phyloP scores from a whole-genome alignment of 2,888 invertebrate species.

The Cordilura impudica region DNA sequence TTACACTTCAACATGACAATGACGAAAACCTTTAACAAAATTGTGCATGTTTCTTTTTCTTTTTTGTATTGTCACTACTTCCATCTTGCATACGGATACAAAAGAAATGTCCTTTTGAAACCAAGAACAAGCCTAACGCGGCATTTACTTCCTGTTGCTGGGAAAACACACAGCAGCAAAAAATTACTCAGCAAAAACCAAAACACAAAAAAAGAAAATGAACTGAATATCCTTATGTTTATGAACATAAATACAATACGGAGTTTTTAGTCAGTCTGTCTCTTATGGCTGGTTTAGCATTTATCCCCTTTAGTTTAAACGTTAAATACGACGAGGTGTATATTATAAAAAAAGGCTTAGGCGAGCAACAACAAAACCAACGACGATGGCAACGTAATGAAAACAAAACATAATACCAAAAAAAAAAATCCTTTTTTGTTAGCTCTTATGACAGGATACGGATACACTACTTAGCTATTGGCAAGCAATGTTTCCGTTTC shows the following conservation, averaged over 20 bases:
- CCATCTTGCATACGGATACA: background rate
- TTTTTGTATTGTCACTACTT: background rate
- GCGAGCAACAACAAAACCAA: conserved; percentile 7
- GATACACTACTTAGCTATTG: conserved; percentile 63
- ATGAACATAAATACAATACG: conserved; percentile 40
- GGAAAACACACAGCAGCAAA: background rate
- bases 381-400: conserved; percentile 10
- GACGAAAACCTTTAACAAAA: conserved; percentile 47
- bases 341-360: conserved; percentile 14
- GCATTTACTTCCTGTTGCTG: conserved; percentile 55
- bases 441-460: conserved; percentile 63
- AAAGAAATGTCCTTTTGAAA: conserved; percentile 54
- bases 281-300: conserved; percentile 50
- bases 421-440: conserved; percentile 22
- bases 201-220: conserved; percentile 16
- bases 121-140: conserved; percentile 56
- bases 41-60: conserved; percentile 24
- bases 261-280: conserved; percentile 16
- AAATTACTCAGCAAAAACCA: conserved; percentile 1
- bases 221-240: conserved; percentile 47
- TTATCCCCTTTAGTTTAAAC: conserved; percentile 40
- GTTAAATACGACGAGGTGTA: conserved; percentile 29
- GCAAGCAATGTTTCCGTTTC: conserved; percentile 63
- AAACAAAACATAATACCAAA: conserved; percentile 10
- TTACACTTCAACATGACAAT: conserved; percentile 50